Conservation (phyloP, 2,888 invertebrate genomes). For the Diarsia mendica region DNA sequence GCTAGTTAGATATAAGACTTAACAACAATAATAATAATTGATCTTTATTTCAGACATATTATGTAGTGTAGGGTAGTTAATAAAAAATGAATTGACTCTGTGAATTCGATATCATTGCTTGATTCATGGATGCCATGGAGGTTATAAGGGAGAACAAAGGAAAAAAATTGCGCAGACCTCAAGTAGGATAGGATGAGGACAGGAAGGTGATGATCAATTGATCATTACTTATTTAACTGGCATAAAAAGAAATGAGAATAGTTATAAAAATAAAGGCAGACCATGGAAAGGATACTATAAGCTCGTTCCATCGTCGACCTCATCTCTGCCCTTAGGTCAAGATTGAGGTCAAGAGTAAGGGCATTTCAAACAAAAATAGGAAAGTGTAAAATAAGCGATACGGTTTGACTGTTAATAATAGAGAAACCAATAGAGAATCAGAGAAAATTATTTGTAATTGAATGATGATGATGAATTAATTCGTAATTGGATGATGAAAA, state of each 20-base stretch:
- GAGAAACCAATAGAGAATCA: neutral
- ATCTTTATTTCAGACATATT: too few relatives aligned
- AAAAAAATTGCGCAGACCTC: neutral
- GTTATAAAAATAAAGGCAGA: neutral
- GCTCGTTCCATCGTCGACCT: too few relatives aligned
- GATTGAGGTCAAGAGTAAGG: too few relatives aligned
- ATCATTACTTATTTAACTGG: neutral
- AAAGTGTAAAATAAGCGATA: neutral
- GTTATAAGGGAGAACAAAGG: neutral
- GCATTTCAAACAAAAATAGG: too few relatives aligned
- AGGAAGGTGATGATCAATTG: neutral
- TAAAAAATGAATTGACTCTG: neutral
- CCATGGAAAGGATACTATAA: neutral
- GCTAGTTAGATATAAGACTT: too few relatives aligned
- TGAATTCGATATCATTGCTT: neutral
- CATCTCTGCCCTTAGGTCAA: too few relatives aligned
- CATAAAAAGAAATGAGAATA: neutral
- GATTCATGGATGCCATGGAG: too few relatives aligned
- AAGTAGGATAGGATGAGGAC: neutral
- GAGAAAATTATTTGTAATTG: too few relatives aligned
- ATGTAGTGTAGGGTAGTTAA: neutral
- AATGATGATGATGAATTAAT: neutral
- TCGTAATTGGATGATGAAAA: neutral
- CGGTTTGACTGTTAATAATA: neutral
- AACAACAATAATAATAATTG: too few relatives aligned